Percentiles rank a stretch among this genome's conserved stretches.
phyloP scores from a whole-genome alignment of 2,888 invertebrate species.

The Eustalomyia histrio region DNA sequence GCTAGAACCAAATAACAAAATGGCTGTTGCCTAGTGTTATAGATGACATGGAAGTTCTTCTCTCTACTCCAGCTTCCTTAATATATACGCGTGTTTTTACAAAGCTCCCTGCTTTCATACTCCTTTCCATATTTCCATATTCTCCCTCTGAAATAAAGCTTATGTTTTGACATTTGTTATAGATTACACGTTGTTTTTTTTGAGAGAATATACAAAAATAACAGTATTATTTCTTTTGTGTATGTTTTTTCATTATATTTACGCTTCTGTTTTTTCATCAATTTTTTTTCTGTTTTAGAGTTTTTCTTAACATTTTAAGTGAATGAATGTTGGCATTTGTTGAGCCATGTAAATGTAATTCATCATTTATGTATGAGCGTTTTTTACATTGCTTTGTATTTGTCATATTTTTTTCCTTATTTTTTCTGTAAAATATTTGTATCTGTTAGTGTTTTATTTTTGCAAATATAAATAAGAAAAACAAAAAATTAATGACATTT shows the following conservation, averaged over 20 bases:
- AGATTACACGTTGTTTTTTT: conserved; percentile 47
- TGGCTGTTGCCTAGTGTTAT: no score
- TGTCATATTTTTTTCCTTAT: not conserved
- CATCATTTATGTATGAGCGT: conserved; percentile 42
- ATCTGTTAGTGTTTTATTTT: not conserved
- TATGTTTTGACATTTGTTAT: conserved; percentile 53
- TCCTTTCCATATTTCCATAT: not conserved
- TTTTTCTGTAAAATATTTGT: not conserved
- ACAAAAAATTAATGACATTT: conserved; percentile 43
- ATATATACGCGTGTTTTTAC: conserved; percentile 36
- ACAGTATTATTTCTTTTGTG: conserved; percentile 5
- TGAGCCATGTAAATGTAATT: conserved; percentile 60
- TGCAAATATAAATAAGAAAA: not conserved
- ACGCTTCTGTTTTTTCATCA: conserved; percentile 10
- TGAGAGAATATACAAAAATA: not conserved
- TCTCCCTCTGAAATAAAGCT: conserved; percentile 24
- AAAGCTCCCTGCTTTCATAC: not conserved
- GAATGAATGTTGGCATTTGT: conserved; percentile 47
- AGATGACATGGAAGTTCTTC: conserved; percentile 55
- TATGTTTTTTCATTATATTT: conserved; percentile 5
- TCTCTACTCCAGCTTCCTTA: not conserved
- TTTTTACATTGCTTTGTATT: conserved; percentile 12
- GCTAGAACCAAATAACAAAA: no score
- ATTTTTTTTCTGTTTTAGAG: not conserved
- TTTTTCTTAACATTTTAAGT: conserved; percentile 31